Conservation (phyloP, 2,888 invertebrate species). For the Byasa hedistus region DNA sequence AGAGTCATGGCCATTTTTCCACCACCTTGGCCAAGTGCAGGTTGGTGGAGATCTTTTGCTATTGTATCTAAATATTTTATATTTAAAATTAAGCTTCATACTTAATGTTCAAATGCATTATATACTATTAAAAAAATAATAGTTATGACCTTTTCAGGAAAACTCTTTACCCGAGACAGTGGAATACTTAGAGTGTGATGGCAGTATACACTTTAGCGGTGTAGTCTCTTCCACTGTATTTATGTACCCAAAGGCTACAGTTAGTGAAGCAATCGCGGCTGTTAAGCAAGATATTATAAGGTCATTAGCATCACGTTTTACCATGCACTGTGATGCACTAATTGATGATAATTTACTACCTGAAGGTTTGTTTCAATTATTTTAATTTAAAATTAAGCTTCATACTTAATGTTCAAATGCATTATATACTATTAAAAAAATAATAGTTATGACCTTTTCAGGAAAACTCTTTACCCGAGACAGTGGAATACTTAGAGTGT, state of each 20-base stretch:
- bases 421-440: too few species aligned
- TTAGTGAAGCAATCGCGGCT: constrained; percentile 85
- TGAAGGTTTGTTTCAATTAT: constrained; percentile 76
- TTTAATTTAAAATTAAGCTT: too few species aligned
- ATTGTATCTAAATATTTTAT: too few species aligned
- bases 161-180: constrained; percentile 69
- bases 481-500: constrained; percentile 78
- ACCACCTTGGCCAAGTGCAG: too few species aligned
- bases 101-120: too few species aligned
- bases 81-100: too few species aligned
- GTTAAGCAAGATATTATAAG: constrained; percentile 91
- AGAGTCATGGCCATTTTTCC: too few species aligned
- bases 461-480: constrained; percentile 71
- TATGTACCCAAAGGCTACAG: constrained; percentile 86
- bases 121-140: too few species aligned
- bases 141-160: constrained; percentile 52
- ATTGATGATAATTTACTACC: constrained; percentile 88
- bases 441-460: constrained; percentile 35
- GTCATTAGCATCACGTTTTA: constrained; percentile 90
- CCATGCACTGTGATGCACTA: constrained; percentile 95
- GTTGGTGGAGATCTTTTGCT: too few species aligned
- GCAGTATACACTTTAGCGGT: constrained; percentile 86
- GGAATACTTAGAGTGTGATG: constrained; percentile 80
- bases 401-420: too few species aligned
- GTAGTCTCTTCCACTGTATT: constrained; percentile 87